Evolutionary conservation across 2,113 vertebrate genomes (phyloP), one percentile per base, ranked within the genome.

Genomic region (Acinonyx jubatus): DNA sequence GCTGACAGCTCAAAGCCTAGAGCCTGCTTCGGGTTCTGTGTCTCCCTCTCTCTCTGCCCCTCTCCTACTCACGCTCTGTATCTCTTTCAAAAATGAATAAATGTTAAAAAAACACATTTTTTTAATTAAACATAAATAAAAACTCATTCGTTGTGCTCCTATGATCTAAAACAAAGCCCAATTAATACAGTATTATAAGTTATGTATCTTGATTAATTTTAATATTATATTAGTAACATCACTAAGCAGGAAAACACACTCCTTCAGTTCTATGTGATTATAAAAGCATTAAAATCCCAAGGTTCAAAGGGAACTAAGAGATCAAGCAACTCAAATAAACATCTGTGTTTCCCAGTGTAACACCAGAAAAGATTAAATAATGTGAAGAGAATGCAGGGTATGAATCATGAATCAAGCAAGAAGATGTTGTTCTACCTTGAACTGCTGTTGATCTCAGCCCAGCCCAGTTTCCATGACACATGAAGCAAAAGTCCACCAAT

Each of bases 381-480:
- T 25, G 48, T 36, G 33, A 25, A 89, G 93, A 76, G 65, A 16
- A 87, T 91, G 29, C 23, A 63, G 41, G 7, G 7, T 23, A 4
- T 66, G 69, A 93, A 48, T 80, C 91, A 89, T 3, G 31, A 78
- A 31, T 89, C 69, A 52, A 38, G 29, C 31, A 65, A 84, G 52
- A 52, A 52, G 29, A 80, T 14, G 50, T 1, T 68, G 23, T 48
- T 23, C 76, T 99, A 99, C 99, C 99, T 99, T 98, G 98, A 98
- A 96, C 98, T 98, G 94, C 98, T 98, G 96, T 98, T 99, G 96
- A 99, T 99, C 97, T 99, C 99, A 94, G 99, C 99, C 99, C 99
- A 99, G 95, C 99, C 99, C 80, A 99, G 98, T 90, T 99, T 99
- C 98, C 99, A 99, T 29, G 98, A 99, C 57, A 99, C 66, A 3